Conservation (phyloP, 1,140 invertebrate species). For the Drosophila seguyi region DNA sequence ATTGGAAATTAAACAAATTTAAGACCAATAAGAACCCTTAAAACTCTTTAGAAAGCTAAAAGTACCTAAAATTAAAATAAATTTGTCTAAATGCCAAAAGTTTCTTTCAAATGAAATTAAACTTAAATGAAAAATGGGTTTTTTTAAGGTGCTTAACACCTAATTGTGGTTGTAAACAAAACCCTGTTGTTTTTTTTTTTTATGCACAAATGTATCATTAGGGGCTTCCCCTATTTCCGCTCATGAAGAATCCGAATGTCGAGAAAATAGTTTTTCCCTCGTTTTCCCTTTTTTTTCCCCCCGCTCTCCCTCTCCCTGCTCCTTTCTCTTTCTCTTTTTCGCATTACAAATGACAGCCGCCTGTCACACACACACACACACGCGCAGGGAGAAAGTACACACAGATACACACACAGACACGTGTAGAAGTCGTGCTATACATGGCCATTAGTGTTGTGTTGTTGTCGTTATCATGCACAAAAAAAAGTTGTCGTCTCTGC, state of each 20-base stretch:
- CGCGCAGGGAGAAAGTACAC: slow-evolving; percentile 4
- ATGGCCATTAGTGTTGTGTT: slow-evolving; percentile 59
- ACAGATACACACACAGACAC: slow-evolving; percentile 23
- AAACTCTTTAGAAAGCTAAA: not conserved
- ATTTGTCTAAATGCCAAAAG: slow-evolving; percentile 19
- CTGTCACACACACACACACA: slow-evolving; percentile 60
- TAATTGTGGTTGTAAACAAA: slow-evolving; percentile 24
- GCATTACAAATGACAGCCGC: slow-evolving; percentile 72
- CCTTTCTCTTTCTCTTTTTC: slow-evolving; percentile 54
- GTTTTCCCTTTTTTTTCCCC: slow-evolving; percentile 2
- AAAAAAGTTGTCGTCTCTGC: slow-evolving; percentile 45
- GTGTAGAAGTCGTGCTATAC: slow-evolving; percentile 27
- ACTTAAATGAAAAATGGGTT: no score
- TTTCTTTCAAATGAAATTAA: not conserved
- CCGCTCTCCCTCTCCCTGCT: slow-evolving; percentile 20
- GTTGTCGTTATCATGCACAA: slow-evolving; percentile 50
- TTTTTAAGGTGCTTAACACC: not conserved
- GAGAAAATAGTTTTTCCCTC: slow-evolving; percentile 34
- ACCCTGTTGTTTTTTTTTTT: slow-evolving; percentile 9
- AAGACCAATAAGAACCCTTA: no score
- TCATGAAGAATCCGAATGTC: slow-evolving; percentile 24
- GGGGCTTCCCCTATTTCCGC: slow-evolving; percentile 26
- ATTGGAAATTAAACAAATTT: not conserved
- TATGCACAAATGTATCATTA: slow-evolving; percentile 24
- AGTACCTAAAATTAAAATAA: not conserved